Percentiles rank a stretch among this genome's conserved stretches.
Evolutionary conservation across 2,113 vertebrate genomes (phyloP).

Genomic region (Mungos mungo): DNA sequence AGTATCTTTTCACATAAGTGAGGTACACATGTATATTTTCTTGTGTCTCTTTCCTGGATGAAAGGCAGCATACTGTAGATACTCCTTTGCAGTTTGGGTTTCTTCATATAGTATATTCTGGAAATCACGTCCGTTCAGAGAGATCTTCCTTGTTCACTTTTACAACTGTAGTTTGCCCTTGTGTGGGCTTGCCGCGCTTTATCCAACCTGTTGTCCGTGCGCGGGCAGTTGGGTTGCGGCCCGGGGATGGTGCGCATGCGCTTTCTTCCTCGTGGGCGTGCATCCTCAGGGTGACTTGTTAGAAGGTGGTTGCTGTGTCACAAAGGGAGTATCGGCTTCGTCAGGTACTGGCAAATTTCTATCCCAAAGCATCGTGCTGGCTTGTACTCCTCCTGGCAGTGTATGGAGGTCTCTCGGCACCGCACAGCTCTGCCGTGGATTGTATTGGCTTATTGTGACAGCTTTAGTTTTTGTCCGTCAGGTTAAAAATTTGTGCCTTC

Average conservation of each 20-base stretch:
- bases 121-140: not conserved
- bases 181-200: not conserved
- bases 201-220: not conserved
- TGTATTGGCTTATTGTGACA: not conserved
- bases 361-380: not conserved
- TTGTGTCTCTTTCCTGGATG: not conserved
- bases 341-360: not conserved
- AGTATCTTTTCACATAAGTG: not conserved
- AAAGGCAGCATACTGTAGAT: not conserved
- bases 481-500: not conserved
- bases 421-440: not conserved
- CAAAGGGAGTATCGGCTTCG: not conserved
- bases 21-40: not conserved
- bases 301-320: not conserved
- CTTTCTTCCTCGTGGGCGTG: not conserved
- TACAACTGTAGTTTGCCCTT: not conserved
- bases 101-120: not conserved
- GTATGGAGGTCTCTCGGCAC: not conserved
- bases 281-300: constrained; percentile 9
- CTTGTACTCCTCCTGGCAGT: not conserved
- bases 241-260: not conserved
- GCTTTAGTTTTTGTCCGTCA: not conserved
- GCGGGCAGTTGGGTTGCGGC: not conserved
- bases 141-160: not conserved
- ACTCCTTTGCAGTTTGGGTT: not conserved